phyloP scores from a whole-genome alignment of 2,888 invertebrate species.

The Amphipoea oculea region DNA sequence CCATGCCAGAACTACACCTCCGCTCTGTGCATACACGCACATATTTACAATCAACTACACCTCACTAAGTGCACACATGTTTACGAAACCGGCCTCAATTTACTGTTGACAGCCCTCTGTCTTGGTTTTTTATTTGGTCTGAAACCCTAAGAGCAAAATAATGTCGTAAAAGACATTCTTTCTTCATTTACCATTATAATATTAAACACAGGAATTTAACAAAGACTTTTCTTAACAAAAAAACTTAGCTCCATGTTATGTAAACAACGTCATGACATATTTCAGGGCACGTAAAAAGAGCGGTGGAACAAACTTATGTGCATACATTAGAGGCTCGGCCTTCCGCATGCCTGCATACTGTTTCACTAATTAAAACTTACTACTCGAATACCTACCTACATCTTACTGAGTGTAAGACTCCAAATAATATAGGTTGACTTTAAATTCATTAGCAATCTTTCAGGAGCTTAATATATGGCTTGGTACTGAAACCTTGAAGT shows the following conservation, averaged over 20 bases:
- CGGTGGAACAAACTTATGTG: constrained; percentile 34
- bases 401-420: neutral
- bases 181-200: constrained; percentile 8
- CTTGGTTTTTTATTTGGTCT: too few relatives aligned
- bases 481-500: neutral
- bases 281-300: constrained; percentile 50
- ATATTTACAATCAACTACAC: too few relatives aligned
- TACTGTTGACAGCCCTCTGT: too few relatives aligned
- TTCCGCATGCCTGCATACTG: constrained; percentile 54
- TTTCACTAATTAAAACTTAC: constrained; percentile 51
- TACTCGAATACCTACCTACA: constrained; percentile 9
- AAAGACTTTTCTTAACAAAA: constrained; percentile 16
- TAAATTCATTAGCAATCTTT: neutral
- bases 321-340: constrained; percentile 50
- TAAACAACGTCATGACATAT: constrained; percentile 31
- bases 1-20: too few relatives aligned
- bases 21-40: too few relatives aligned
- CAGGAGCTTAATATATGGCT: neutral
- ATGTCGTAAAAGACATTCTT: neutral
- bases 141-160: neutral
- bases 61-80: too few relatives aligned
- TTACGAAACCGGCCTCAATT: too few relatives aligned
- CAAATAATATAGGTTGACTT: neutral
- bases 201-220: constrained; percentile 1
- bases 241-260: constrained; percentile 11